A percentile compares a stretch with the other conserved stretches of the same genome.
phyloP scores from a whole-genome alignment of 2,113 vertebrate species.

The Pachypanchax playfairii region DNA sequence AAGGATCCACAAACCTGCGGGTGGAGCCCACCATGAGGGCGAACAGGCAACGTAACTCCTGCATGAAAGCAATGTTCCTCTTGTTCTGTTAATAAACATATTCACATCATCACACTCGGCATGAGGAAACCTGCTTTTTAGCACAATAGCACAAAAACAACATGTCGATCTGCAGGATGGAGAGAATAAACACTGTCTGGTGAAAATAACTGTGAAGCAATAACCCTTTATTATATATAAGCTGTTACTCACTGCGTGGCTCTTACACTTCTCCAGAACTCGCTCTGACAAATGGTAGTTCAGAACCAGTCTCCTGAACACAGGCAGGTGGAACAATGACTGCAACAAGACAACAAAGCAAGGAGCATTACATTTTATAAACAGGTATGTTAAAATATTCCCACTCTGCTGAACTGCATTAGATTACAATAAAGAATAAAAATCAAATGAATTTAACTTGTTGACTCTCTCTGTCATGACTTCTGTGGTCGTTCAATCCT shows the following conservation, averaged over 20 bases:
- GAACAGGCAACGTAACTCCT: slow-evolving; percentile 93
- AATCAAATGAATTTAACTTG: too few species aligned
- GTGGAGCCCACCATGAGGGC: slow-evolving; percentile 92
- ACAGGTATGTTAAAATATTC: too few species aligned
- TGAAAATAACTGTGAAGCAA: neutral
- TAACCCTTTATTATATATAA: neutral
- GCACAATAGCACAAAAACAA: too few species aligned
- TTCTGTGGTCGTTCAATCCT: too few species aligned
- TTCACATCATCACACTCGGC: too few species aligned
- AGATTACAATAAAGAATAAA: too few species aligned
- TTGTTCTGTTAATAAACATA: slow-evolving; percentile 82
- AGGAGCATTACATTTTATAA: too few species aligned
- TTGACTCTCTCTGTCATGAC: too few species aligned
- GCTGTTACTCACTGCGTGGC: slow-evolving; percentile 83
- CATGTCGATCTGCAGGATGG: neutral
- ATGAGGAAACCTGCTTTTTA: neutral
- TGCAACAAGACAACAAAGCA: slow-evolving; percentile 69
- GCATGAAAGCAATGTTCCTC: slow-evolving; percentile 95
- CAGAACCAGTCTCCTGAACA: slow-evolving; percentile 92
- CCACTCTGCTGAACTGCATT: too few species aligned
- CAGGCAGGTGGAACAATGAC: slow-evolving; percentile 95
- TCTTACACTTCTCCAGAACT: slow-evolving; percentile 84
- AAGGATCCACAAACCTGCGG: slow-evolving; percentile 92
- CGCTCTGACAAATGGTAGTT: slow-evolving; percentile 87
- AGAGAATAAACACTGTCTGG: neutral